Evolutionary conservation across 2,113 vertebrate genomes (phyloP).

Genomic region (Mobula birostris): DNA sequence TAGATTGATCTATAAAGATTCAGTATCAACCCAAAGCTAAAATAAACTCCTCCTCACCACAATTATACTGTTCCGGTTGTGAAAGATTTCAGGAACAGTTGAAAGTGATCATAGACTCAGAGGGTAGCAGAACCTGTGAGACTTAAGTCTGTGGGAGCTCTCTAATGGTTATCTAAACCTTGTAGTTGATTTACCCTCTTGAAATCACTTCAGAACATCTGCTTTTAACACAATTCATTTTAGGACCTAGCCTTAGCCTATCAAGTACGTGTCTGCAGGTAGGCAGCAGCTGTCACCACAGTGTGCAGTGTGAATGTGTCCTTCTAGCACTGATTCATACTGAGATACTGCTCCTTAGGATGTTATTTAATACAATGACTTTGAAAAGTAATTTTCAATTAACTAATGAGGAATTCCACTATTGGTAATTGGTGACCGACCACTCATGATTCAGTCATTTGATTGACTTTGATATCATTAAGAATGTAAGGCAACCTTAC

Average conservation of each 20-base stretch:
- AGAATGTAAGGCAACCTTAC: no score
- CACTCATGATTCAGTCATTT: no score
- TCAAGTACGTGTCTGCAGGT: background rate
- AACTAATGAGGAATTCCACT: background rate
- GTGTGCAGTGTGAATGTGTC: background rate
- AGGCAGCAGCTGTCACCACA: background rate
- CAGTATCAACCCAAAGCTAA: no score
- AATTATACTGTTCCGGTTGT: no score
- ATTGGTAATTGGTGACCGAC: background rate
- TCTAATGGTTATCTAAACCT: background rate
- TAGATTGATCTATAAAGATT: no score
- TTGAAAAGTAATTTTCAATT: background rate
- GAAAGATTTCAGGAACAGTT: background rate
- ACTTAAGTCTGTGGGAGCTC: background rate
- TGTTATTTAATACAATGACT: background rate
- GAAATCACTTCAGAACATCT: conserved; percentile 9
- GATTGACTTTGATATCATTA: no score
- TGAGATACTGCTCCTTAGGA: background rate
- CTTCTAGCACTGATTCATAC: background rate
- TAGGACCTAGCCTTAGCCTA: background rate
- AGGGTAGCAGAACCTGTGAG: background rate
- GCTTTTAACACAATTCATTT: background rate
- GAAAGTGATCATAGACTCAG: background rate
- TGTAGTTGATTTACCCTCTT: background rate
- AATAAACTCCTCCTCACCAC: no score